A percentile compares a stretch with the other conserved stretches of the same genome.
phyloP scores from a whole-genome alignment of 1,140 invertebrate species.

The Pachyrhynchus sulphureomaculatus region DNA sequence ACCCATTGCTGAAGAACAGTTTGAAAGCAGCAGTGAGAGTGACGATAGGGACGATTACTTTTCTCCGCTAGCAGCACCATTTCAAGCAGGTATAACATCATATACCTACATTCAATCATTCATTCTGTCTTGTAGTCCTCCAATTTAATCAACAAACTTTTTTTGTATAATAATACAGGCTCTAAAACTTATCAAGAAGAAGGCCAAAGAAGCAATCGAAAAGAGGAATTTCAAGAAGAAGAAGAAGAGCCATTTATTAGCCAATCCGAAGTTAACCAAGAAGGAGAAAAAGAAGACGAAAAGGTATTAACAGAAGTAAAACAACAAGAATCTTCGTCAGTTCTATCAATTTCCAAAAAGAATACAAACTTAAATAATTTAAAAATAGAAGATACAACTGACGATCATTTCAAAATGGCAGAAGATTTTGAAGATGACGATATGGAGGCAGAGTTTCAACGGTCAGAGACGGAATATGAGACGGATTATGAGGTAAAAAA shows the following conservation, averaged over 20 bases:
- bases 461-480: neutral
- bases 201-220: too few relatives aligned
- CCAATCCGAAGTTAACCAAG: too few relatives aligned
- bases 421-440: constrained; percentile 19
- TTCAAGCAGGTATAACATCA: neutral
- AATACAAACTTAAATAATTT: neutral
- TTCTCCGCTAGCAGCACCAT: neutral
- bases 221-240: too few relatives aligned
- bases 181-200: too few relatives aligned
- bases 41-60: constrained; percentile 7
- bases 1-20: neutral
- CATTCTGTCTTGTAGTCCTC: too few relatives aligned
- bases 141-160: too few relatives aligned
- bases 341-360: neutral
- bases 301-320: constrained; percentile 46
- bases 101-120: neutral
- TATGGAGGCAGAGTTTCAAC: neutral
- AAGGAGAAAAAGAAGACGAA: constrained; percentile 28
- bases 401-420: constrained; percentile 12
- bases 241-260: too few relatives aligned
- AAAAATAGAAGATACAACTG: neutral
- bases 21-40: constrained; percentile 11
- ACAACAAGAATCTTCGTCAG: constrained; percentile 30
- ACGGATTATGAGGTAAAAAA: neutral
- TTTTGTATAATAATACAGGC: too few relatives aligned